Percentiles rank a stretch among this genome's conserved stretches.
phyloP scores from a whole-genome alignment of 2,113 vertebrate genomes.

The Desmodus rotundus region DNA sequence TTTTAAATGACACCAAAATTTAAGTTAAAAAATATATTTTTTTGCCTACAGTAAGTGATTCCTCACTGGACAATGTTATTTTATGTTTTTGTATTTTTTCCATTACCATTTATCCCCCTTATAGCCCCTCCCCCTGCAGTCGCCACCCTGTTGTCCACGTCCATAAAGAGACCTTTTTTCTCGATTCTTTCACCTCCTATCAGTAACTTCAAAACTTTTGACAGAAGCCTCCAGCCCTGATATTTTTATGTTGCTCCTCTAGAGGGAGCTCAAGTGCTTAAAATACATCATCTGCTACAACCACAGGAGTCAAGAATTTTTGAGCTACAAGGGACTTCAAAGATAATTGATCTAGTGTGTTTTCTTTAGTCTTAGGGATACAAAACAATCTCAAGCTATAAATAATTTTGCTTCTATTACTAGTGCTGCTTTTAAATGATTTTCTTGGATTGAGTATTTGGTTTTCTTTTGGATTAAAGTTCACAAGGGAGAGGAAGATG shows the following conservation, averaged over 20 bases:
- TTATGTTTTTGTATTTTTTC: no score
- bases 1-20: slow-evolving; percentile 7
- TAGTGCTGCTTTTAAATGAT: neutral
- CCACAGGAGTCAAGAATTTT: neutral
- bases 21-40: neutral
- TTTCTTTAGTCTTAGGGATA: neutral
- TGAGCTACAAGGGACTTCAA: neutral
- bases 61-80: no score
- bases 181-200: no score
- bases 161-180: no score
- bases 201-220: neutral
- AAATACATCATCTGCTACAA: neutral
- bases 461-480: neutral
- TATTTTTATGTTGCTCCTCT: neutral
- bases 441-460: neutral
- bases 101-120: no score
- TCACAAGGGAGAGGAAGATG: neutral
- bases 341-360: neutral
- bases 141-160: no score
- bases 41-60: no score
- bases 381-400: neutral
- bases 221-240: neutral
- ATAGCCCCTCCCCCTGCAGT: no score
- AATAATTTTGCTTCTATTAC: neutral
- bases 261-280: slow-evolving; percentile 48